Evolutionary conservation across 2,888 invertebrate species (phyloP).

Genomic region (Drosophila nr. medialis): DNA sequence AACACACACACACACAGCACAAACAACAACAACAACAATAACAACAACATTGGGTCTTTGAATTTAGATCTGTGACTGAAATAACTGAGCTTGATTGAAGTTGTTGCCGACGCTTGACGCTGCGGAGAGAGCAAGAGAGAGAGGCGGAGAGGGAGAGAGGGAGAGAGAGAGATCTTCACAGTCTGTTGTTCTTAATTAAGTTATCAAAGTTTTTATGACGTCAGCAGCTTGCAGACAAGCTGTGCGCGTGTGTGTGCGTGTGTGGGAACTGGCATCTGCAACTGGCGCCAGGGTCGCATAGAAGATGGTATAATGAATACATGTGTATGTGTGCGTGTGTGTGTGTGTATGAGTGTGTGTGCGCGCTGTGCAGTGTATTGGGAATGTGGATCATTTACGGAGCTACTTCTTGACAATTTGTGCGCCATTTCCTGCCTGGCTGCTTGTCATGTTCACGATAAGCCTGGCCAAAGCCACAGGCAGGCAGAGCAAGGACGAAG

Average conservation of each 20-base stretch:
- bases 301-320: constrained; percentile 21
- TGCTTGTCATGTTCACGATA: constrained; percentile 36
- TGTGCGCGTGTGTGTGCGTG: constrained; percentile 13
- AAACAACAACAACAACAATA: not conserved
- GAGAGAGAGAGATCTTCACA: not conserved
- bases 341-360: not conserved
- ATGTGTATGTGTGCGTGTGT: not conserved
- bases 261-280: constrained; percentile 33
- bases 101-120: constrained; percentile 14
- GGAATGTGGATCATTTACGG: constrained; percentile 46
- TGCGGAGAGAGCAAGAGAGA: not conserved
- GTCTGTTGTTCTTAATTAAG: constrained; percentile 68
- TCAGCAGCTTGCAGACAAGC: constrained; percentile 48
- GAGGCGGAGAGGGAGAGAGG: fast-evolving
- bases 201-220: constrained; percentile 79
- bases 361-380: not conserved
- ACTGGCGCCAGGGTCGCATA: constrained; percentile 59
- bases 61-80: constrained; percentile 40
- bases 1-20: constrained; percentile 23
- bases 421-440: constrained; percentile 52
- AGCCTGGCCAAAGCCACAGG: constrained; percentile 9
- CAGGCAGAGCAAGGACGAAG: not conserved
- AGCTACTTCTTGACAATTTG: constrained; percentile 56
- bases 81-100: constrained; percentile 35
- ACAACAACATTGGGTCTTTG: not conserved